Percentiles rank a stretch among this genome's conserved stretches.
These are phyloP conservation scores for Plagodis pulveraria DNA, from an alignment of 2,888 invertebrate species.

Conservation along the genomic window DNA sequence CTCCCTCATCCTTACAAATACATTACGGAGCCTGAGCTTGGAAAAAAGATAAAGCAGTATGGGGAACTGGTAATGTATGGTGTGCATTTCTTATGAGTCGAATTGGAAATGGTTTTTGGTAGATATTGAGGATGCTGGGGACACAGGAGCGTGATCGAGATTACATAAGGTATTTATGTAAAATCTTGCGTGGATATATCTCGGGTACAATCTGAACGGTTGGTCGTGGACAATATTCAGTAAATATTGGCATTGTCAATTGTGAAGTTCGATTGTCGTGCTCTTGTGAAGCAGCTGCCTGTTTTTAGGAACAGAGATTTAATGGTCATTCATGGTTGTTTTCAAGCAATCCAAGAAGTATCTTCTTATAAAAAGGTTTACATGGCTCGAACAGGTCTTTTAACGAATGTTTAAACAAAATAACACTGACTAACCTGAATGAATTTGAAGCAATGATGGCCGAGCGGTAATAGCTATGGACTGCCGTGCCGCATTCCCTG, in stretches of 20 bases:
- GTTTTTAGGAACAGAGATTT: slow-evolving; percentile 2
- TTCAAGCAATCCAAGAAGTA: too few relatives aligned
- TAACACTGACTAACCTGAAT: too few relatives aligned
- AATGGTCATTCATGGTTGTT: neutral
- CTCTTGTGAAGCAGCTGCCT: slow-evolving; percentile 16
- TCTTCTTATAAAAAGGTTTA: too few relatives aligned
- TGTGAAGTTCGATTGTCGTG: slow-evolving; percentile 26
- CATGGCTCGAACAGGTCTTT: too few relatives aligned
- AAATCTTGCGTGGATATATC: slow-evolving; percentile 53
- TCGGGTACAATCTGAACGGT: slow-evolving; percentile 13
- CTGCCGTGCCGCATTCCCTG: too few relatives aligned
- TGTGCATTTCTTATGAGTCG: slow-evolving; percentile 5
- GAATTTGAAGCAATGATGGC: too few relatives aligned
- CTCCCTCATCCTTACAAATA: neutral
- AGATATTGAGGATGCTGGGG: slow-evolving; percentile 36
- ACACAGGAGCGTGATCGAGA: slow-evolving; percentile 65
- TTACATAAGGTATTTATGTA: slow-evolving; percentile 75
- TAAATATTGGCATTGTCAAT: slow-evolving; percentile 46
- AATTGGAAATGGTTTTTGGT: slow-evolving; percentile 11
- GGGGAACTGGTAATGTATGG: slow-evolving; percentile 38
- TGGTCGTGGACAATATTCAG: slow-evolving; percentile 23
- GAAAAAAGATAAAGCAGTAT: neutral
- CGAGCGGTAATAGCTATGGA: too few relatives aligned
- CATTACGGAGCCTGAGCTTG: slow-evolving; percentile 38
- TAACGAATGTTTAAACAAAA: too few relatives aligned